These are phyloP conservation scores for Tachina lurida DNA, from an alignment of 2,888 invertebrate species.

Conservation along the genomic window DNA sequence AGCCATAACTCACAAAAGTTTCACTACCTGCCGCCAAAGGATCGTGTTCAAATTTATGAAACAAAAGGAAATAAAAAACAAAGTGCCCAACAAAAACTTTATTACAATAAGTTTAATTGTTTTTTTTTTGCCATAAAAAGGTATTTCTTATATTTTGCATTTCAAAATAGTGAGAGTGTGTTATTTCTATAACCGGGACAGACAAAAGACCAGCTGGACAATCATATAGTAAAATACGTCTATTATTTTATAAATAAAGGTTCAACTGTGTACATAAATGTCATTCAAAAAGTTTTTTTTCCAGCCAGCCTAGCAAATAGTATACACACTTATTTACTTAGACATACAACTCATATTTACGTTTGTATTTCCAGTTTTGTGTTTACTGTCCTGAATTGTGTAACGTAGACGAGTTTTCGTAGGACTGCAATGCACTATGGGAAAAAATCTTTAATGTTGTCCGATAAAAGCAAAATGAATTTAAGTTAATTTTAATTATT, in stretches of 20 bases:
- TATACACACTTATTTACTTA: constrained; percentile 1
- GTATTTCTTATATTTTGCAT: background rate
- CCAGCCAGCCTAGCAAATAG: background rate
- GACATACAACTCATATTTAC: background rate
- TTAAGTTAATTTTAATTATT: no score
- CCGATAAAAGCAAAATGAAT: no score
- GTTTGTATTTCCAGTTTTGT: background rate
- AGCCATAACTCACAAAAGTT: background rate
- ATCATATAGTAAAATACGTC: background rate
- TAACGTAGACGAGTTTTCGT: background rate
- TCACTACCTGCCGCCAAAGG: background rate
- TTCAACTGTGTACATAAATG: constrained; percentile 26
- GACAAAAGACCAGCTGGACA: background rate
- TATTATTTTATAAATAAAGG: constrained; percentile 12
- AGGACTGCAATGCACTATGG: background rate
- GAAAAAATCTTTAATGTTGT: background rate
- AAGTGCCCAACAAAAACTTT: constrained; percentile 13
- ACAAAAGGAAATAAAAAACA: background rate
- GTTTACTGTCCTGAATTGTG: background rate
- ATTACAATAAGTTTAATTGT: constrained; percentile 44
- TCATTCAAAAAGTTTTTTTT: constrained; percentile 4
- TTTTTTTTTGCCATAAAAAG: constrained; percentile 9
- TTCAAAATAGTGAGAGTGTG: background rate
- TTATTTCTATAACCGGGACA: background rate
- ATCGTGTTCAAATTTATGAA: background rate